These are phyloP conservation scores for Polyommatus icarus DNA, from an alignment of 2,888 invertebrate species.

Conservation along the genomic window DNA sequence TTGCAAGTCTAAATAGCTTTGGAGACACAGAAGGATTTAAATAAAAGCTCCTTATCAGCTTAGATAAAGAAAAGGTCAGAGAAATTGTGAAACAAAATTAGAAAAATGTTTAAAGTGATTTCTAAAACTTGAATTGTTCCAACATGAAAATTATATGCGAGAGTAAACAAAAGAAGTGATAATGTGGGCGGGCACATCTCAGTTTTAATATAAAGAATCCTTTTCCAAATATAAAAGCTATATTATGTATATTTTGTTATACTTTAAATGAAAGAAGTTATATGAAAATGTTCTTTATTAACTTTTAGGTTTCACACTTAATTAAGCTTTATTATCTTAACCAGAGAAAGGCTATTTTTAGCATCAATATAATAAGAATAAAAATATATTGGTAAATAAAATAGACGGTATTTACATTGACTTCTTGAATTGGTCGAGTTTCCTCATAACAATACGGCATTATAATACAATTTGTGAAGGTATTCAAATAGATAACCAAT, in stretches of 20 bases:
- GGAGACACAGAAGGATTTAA: not conserved
- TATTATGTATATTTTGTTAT: too few relatives aligned
- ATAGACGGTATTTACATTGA: not conserved
- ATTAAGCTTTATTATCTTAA: not conserved
- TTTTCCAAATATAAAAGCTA: too few relatives aligned
- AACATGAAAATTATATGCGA: too few relatives aligned
- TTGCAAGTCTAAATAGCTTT: slow-evolving; percentile 5
- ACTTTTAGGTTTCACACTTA: not conserved
- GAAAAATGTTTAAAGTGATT: too few relatives aligned
- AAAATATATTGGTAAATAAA: not conserved
- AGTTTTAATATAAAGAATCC: too few relatives aligned
- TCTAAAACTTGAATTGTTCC: too few relatives aligned
- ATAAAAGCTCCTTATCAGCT: not conserved
- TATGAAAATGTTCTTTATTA: not conserved
- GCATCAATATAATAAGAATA: not conserved
- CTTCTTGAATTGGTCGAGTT: not conserved
- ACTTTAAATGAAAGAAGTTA: not conserved
- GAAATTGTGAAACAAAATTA: too few relatives aligned
- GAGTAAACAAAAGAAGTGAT: too few relatives aligned
- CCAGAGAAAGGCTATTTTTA: not conserved
- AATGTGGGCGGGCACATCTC: too few relatives aligned
- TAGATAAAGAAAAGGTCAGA: not conserved
- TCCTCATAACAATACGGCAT: not conserved
- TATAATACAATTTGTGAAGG: not conserved
- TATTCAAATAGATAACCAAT: not conserved